phyloP scores from a whole-genome alignment of 2,888 invertebrate species.

The Caenorhabditis doughertyi region DNA sequence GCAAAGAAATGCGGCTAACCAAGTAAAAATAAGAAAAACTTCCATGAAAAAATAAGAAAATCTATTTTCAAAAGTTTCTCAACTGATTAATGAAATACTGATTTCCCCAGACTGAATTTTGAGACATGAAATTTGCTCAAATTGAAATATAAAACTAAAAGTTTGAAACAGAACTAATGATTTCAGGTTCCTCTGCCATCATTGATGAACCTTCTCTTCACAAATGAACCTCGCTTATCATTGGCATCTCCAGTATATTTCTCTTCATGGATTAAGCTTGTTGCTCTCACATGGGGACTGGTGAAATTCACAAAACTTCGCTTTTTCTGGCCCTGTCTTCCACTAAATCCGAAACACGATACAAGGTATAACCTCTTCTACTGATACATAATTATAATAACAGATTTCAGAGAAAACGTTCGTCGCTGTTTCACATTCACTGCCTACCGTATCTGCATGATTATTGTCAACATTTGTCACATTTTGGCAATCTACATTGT shows the following conservation, averaged over 20 bases:
- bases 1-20: too few relatives aligned
- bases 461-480: slow-evolving; percentile 82
- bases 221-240: slow-evolving; percentile 80
- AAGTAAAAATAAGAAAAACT: too few relatives aligned
- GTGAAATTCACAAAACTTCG: slow-evolving; percentile 82
- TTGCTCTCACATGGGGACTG: slow-evolving; percentile 82
- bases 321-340: slow-evolving; percentile 82
- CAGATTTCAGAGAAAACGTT: slow-evolving; percentile 79
- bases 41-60: too few relatives aligned
- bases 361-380: slow-evolving; percentile 50
- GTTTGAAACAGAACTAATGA: background rate
- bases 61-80: too few relatives aligned
- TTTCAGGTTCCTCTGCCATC: slow-evolving; percentile 82
- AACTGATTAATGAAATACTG: too few relatives aligned
- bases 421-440: slow-evolving; percentile 81
- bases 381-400: background rate
- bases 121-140: background rate
- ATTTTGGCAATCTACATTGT: slow-evolving; percentile 75
- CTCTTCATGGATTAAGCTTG: slow-evolving; percentile 80
- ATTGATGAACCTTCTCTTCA: slow-evolving; percentile 80
- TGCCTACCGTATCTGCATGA: slow-evolving; percentile 80
- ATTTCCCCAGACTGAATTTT: too few relatives aligned
- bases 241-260: slow-evolving; percentile 80
- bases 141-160: background rate
- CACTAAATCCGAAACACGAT: slow-evolving; percentile 82